Evolutionary conservation across 2,113 vertebrate genomes (phyloP), one percentile per base, ranked within the genome.

Genomic region (Nymphicus hollandicus): DNA sequence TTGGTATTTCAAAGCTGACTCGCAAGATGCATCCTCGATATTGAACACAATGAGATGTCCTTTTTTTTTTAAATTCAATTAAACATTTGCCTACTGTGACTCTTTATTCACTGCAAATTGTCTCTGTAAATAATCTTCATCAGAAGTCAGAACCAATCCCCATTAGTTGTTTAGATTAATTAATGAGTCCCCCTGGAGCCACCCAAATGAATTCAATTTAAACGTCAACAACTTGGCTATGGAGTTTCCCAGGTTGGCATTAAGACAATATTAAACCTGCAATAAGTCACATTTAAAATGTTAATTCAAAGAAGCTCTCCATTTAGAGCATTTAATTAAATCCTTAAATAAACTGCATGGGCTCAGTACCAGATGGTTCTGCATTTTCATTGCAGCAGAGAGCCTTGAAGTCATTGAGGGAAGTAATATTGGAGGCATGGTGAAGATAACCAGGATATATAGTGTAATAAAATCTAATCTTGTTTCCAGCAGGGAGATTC

Each of bases 271-370:
- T 98, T 98, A 98, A 98, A 98, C 97, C 98, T 97, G 96, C 98
- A 98, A 98, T 98, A 97, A 98, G 98, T 98, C 98, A 98, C 98
- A 98, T 98, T 99, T 98, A 98, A 98, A 98, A 98, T 98, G 98
- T 98, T 98, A 97, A 98, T 98, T 98, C 98, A 88, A 98, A 97
- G 97, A 97, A 97, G 92, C 97, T 98, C 97, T 98, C 98, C 98
- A 97, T 98, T 98, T 98, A 98, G 97, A 96, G 97, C 98, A 98
- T 98, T 98, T 98, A 98, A 99, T 99, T 98, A 98, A 98, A 98
- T 98, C 98, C 98, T 98, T 98, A 98, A 98, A 99, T 98, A 98
- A 98, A 98, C 98, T 97, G 98, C 97, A 87, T 77, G 95, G 97
- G 97, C 97, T 98, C 97, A 94, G 94, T 95, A 98, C 98, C 98